Conservation (phyloP, 2,888 invertebrate species). For the Plagiodera versicolora region DNA sequence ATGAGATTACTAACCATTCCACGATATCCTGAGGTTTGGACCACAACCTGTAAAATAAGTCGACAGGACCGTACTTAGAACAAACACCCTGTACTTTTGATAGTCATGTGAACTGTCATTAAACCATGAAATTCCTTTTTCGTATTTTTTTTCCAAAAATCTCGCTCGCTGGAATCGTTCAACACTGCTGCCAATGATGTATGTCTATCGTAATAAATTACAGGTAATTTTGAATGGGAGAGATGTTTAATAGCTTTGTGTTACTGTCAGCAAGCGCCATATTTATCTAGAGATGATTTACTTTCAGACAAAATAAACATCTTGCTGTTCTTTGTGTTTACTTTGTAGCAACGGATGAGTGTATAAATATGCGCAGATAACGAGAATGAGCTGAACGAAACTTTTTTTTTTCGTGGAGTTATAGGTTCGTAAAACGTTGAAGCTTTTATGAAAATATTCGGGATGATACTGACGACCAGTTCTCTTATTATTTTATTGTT, state of each 20-base stretch:
- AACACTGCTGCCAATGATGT: slow-evolving; percentile 36
- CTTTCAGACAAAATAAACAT: slow-evolving; percentile 9
- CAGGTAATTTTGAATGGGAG: slow-evolving; percentile 47
- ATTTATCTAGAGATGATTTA: slow-evolving; percentile 56
- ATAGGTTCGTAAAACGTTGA: not conserved
- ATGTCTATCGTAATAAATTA: slow-evolving; percentile 47
- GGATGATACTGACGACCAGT: not conserved
- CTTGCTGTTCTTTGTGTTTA: not conserved
- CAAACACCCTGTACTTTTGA: too few species aligned
- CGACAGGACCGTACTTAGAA: too few species aligned
- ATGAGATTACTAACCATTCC: too few species aligned
- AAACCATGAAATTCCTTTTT: too few species aligned
- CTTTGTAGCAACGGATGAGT: not conserved
- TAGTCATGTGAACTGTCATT: too few species aligned
- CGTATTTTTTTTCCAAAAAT: too few species aligned
- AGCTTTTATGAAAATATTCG: not conserved
- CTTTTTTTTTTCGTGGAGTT: not conserved
- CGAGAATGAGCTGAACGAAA: not conserved
- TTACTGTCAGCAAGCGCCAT: slow-evolving; percentile 54
- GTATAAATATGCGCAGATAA: not conserved
- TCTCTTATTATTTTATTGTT: slow-evolving; percentile 1
- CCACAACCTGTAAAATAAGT: too few species aligned
- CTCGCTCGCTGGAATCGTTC: not conserved
- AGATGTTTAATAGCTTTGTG: slow-evolving; percentile 50
- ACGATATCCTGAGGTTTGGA: too few species aligned